Evolutionary conservation across 2,888 invertebrate species (phyloP).

Genomic region (Thera britannica): DNA sequence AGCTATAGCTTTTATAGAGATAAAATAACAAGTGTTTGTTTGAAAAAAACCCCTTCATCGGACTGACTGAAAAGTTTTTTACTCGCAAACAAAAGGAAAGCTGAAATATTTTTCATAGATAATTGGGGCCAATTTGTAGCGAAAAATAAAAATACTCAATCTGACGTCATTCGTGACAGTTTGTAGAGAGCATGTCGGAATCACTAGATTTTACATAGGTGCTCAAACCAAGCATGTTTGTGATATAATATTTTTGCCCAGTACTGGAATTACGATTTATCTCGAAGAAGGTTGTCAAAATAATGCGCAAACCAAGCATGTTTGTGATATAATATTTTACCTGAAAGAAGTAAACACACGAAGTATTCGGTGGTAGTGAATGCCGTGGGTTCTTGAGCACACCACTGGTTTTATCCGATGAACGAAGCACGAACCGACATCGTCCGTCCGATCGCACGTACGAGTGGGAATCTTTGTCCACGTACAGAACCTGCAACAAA

Average conservation of each 20-base stretch:
- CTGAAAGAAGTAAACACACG: constrained; percentile 91
- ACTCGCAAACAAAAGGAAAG: background rate
- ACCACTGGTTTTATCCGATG: constrained; percentile 90
- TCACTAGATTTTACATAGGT: background rate
- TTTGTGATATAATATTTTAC: constrained; percentile 7
- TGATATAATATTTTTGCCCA: no score
- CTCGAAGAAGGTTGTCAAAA: no score
- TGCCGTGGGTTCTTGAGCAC: constrained; percentile 90
- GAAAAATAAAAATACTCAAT: background rate
- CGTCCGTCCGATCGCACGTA: constrained; percentile 90
- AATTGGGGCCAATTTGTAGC: background rate
- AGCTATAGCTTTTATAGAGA: constrained; percentile 89
- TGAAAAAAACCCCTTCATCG: background rate
- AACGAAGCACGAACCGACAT: constrained; percentile 91
- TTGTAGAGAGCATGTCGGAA: background rate
- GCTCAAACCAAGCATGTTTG: no score
- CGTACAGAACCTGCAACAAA: constrained; percentile 86
- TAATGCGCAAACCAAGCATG: no score
- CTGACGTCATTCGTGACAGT: background rate
- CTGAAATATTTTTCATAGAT: background rate
- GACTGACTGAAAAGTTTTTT: background rate
- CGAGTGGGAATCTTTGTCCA: constrained; percentile 90
- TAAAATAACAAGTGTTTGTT: constrained; percentile 57
- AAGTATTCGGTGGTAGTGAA: constrained; percentile 92
- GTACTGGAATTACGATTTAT: no score